Evolutionary conservation across 1,140 invertebrate genomes (phyloP).

Genomic region (Cyphomyrmex costatus): DNA sequence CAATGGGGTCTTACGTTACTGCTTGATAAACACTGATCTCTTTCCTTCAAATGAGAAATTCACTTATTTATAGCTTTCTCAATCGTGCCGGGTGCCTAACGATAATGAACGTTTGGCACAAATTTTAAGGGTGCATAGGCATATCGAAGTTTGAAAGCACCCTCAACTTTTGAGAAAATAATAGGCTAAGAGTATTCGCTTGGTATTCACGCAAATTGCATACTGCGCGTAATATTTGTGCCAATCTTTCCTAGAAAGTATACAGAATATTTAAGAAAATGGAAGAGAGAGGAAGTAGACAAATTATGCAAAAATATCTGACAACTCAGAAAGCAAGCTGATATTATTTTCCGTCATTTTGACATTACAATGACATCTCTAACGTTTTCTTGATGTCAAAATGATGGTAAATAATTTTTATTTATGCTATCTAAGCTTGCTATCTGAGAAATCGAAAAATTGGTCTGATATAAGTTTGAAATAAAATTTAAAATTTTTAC

Average conservation of each 20-base stretch:
- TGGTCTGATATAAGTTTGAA: not conserved
- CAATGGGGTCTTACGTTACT: slow-evolving; percentile 53
- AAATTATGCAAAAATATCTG: not conserved
- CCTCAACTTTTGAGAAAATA: not conserved
- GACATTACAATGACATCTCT: too few species aligned
- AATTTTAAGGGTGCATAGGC: not conserved
- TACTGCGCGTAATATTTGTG: not conserved
- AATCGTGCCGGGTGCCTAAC: not conserved
- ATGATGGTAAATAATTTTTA: too few species aligned
- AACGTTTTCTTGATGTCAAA: too few species aligned
- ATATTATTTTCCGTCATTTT: too few species aligned
- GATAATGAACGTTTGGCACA: not conserved
- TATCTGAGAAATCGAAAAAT: not conserved
- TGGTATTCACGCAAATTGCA: not conserved
- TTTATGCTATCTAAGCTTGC: too few species aligned
- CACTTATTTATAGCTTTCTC: slow-evolving; percentile 36
- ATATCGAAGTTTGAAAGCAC: not conserved
- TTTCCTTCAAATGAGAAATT: slow-evolving; percentile 23
- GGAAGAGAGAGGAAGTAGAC: not conserved
- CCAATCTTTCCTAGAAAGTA: not conserved
- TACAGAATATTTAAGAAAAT: not conserved
- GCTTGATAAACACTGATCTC: slow-evolving; percentile 52
- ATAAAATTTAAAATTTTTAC: not conserved
- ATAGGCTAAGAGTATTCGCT: not conserved
- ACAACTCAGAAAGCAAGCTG: too few species aligned